phyloP scores from a whole-genome alignment of 2,113 vertebrate species.

The Periophthalmodon schlosseri region DNA sequence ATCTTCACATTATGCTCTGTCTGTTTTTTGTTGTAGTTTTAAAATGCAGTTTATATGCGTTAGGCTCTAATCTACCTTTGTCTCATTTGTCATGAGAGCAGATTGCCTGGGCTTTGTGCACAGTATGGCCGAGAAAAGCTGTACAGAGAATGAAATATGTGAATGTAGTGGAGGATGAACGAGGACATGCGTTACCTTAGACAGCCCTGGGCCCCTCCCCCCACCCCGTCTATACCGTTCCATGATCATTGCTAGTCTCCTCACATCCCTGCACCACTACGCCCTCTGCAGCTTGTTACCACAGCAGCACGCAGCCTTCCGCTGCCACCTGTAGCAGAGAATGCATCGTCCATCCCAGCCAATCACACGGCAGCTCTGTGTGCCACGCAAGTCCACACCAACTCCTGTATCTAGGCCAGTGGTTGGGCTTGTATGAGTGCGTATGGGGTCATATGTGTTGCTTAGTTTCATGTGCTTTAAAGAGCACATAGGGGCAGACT shows the following conservation, averaged over 20 bases:
- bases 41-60: background rate
- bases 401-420: slow-evolving; percentile 9
- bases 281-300: slow-evolving; percentile 45
- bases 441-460: background rate
- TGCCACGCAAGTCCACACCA: background rate
- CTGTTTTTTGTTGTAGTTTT: background rate
- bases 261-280: slow-evolving; percentile 36
- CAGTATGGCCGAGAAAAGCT: background rate
- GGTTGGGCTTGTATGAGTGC: background rate
- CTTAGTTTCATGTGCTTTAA: slow-evolving; percentile 25
- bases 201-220: slow-evolving; percentile 22
- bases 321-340: slow-evolving; percentile 39
- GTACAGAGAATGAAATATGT: background rate
- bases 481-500: slow-evolving; percentile 22
- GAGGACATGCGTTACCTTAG: slow-evolving; percentile 40
- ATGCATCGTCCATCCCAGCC: slow-evolving; percentile 10
- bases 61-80: background rate
- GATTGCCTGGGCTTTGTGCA: background rate
- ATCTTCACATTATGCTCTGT: background rate
- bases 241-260: slow-evolving; percentile 50
- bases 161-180: background rate
- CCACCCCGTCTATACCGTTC: background rate
- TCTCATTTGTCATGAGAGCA: slow-evolving; percentile 7
- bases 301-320: slow-evolving; percentile 39
- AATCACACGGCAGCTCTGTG: slow-evolving; percentile 24